These are phyloP conservation scores for Synergus umbraculus DNA, from an alignment of 2,888 invertebrate genomes.

Conservation along the genomic window DNA sequence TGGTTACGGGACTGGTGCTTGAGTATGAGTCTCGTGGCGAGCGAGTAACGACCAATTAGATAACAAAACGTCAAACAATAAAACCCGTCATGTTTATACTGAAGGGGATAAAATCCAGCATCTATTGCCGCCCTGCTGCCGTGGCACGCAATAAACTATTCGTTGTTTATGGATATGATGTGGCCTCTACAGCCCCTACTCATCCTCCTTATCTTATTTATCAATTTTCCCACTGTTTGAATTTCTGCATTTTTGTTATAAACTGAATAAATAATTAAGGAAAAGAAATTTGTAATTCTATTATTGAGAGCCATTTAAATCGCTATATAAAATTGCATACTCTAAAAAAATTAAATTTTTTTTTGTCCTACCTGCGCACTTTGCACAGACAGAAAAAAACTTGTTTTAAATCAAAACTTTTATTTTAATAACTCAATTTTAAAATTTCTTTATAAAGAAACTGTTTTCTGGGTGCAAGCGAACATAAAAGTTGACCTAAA, in stretches of 20 bases:
- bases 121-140: conserved; percentile 56
- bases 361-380: no score
- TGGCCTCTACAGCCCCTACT: conserved; percentile 55
- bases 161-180: conserved; percentile 63
- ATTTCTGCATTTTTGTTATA: not conserved
- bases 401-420: no score
- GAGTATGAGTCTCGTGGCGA: conserved; percentile 53
- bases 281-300: no score
- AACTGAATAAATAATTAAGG: not conserved
- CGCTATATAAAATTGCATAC: no score
- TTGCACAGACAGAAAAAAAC: no score
- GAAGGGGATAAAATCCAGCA: conserved; percentile 67
- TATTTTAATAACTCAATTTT: no score
- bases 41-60: conserved; percentile 71
- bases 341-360: no score
- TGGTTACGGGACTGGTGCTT: conserved; percentile 46
- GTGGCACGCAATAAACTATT: conserved; percentile 60
- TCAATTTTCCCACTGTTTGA: not conserved
- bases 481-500: no score
- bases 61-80: conserved; percentile 74
- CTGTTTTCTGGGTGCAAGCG: no score
- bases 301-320: no score
- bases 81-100: conserved; percentile 72
- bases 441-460: no score
- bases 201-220: not conserved